Conservation (phyloP, 2,113 vertebrate species). For the Ptilorrhoa leucosticta region DNA sequence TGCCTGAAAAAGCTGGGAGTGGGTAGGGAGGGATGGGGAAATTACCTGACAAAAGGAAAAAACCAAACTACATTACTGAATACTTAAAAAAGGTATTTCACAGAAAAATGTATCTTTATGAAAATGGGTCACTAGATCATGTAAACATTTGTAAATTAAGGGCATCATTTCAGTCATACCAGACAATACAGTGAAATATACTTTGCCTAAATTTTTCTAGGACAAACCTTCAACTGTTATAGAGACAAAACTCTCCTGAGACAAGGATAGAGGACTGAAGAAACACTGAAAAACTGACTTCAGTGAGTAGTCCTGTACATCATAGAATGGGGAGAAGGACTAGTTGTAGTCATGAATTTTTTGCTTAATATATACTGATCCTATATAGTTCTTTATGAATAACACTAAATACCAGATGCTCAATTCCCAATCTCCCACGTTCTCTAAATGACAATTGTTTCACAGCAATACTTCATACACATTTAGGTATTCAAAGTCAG, state of each 20-base stretch:
- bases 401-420: not conserved
- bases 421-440: not conserved
- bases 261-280: not conserved
- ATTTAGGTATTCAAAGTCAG: not conserved
- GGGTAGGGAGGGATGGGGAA: not conserved
- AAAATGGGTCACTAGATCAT: not conserved
- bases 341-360: not conserved
- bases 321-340: not conserved
- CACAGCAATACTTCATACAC: not conserved
- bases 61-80: not conserved
- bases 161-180: not conserved
- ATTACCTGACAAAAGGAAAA: not conserved
- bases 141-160: not conserved
- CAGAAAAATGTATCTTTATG: not conserved
- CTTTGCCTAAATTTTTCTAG: not conserved
- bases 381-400: not conserved
- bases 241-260: not conserved
- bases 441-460: not conserved
- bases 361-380: not conserved
- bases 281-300: not conserved
- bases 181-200: not conserved
- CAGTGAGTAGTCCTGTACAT: not conserved
- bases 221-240: not conserved
- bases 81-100: not conserved
- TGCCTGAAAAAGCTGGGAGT: not conserved